Percentiles rank a stretch among this genome's conserved stretches.
Evolutionary conservation across 2,113 vertebrate species (phyloP).

Genomic region (Xenotilapia flavipinnis): DNA sequence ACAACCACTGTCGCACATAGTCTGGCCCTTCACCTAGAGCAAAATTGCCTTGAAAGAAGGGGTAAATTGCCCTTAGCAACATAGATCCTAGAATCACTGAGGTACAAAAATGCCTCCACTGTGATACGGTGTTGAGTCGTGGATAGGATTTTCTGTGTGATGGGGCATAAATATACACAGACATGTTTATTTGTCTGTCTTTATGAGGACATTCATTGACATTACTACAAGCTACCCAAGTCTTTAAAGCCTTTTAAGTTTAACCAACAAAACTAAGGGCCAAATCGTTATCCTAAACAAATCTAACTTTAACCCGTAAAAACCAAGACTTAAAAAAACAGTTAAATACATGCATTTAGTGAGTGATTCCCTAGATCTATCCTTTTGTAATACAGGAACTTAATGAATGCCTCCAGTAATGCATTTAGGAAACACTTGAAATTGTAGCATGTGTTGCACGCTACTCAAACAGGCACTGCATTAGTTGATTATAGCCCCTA

Average conservation of each 20-base stretch:
- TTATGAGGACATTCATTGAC: neutral
- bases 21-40: neutral
- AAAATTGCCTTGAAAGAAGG: neutral
- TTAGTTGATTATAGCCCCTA: neutral
- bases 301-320: neutral
- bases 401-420: fast-evolving
- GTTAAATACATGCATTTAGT: fast-evolving
- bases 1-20: neutral
- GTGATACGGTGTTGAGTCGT: neutral
- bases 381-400: neutral
- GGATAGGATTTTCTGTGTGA: neutral
- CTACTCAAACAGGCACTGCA: neutral
- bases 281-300: neutral
- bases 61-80: neutral
- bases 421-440: neutral
- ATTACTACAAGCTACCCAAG: neutral
- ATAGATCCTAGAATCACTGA: neutral
- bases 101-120: neutral
- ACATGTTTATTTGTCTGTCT: neutral
- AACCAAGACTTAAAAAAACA: neutral
- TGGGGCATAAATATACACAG: neutral
- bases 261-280: neutral
- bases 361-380: neutral
- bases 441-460: neutral
- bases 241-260: neutral